Evolutionary conservation across 2,797 vertebrate species (phyloP), one percentile per base, ranked within the genome.

Genomic region (Bovichtus variegatus): DNA sequence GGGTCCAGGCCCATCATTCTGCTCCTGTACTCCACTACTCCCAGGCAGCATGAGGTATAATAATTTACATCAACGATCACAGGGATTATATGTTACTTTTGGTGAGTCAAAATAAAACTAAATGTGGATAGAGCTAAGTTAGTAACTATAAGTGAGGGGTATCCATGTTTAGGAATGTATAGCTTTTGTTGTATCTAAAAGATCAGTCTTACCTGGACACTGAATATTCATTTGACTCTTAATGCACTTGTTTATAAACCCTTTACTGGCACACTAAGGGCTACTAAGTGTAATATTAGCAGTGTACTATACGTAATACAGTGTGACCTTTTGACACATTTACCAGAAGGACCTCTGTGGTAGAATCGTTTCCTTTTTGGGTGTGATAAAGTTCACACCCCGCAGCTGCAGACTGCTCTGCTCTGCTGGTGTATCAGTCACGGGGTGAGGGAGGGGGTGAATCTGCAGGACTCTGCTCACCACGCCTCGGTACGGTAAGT

Each of bases 401-500:
- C 71, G 46, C 68, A 23, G 75, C 68, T 23, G 75, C 58, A 31
- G 47, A 19, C 58, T 21, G 69, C 81, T 55, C 79, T 73, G 83
- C 79, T 47, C n/a, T n/a, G n/a, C n/a, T 34, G 31, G 62, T 71
- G 66, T 41, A 57, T 46, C 57, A 66, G 83, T 78, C 58, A 70
- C 70, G 51, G 83, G 82, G 63, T 36, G 72, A 71, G 75, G 63
- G 58, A 10, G 43, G 25, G 76, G 49, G 77, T 46, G 82, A 61
- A 65, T 80, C 79, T 76, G 88, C 83, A 82, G 87, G 87, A 75
- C 87, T 86, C 66, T 0, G 73, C 76, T 84, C 88, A 86, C 89
- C 89, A 90, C 90, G 89, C 90, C 88, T 90, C 90, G 38, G 81
- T 23, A 78, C 84, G 83, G 87, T 82, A 64, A 82, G 43, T 81